phyloP scores from a whole-genome alignment of 2,888 invertebrate genomes.

The Molanna angustata region DNA sequence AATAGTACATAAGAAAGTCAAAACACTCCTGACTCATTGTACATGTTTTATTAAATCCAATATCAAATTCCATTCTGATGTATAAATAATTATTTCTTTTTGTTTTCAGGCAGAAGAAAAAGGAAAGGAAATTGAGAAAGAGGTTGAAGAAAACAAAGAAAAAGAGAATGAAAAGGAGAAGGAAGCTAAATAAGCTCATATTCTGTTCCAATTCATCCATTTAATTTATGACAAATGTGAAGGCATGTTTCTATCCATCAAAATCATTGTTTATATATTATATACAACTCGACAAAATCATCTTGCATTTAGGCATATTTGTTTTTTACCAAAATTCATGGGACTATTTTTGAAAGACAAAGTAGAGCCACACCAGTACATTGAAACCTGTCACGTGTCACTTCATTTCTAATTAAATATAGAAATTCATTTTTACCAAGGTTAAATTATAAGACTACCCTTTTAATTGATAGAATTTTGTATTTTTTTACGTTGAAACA shows the following conservation, averaged over 20 bases:
- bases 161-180: constrained; percentile 58
- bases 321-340: constrained; percentile 9
- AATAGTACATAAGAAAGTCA: background rate
- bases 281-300: constrained; percentile 7
- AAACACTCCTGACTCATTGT: too few relatives aligned
- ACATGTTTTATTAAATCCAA: too few relatives aligned
- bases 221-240: constrained; percentile 5
- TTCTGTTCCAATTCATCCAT: background rate
- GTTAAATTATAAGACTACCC: constrained; percentile 29
- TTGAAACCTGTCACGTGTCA: constrained; percentile 5
- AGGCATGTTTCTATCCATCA: background rate
- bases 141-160: constrained; percentile 69
- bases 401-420: constrained; percentile 12
- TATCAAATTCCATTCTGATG: background rate
- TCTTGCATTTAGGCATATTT: constrained; percentile 3
- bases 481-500: constrained; percentile 45
- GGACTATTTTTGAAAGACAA: constrained; percentile 16
- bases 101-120: constrained; percentile 72
- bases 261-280: constrained; percentile 19
- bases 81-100: background rate
- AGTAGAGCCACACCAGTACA: constrained; percentile 13
- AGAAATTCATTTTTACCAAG: constrained; percentile 24
- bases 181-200: constrained; percentile 32
- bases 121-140: constrained; percentile 62
- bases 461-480: constrained; percentile 41